Conservation (phyloP, 2,113 vertebrate genomes). For the Erinaceus europaeus region DNA sequence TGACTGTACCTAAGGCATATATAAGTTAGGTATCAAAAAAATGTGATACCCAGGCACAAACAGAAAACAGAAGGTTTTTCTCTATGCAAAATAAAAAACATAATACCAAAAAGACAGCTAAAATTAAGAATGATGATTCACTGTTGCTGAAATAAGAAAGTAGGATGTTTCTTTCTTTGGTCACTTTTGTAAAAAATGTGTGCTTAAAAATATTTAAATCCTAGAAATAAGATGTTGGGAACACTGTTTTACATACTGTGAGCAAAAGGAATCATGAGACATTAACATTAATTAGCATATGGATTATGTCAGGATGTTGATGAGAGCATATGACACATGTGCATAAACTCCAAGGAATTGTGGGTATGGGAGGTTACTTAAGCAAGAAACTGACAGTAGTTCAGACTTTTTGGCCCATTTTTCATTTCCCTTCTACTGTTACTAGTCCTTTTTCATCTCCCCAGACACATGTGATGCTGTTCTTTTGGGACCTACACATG, state of each 20-base stretch:
- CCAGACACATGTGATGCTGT: no score
- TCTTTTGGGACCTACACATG: no score
- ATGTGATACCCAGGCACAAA: neutral
- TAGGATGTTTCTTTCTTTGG: neutral
- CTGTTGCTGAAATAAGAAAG: neutral
- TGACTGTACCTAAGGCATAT: slow-evolving; percentile 25
- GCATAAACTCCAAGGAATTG: no score
- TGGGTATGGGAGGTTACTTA: no score
- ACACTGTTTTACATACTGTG: no score
- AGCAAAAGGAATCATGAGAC: neutral
- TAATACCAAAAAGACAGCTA: neutral
- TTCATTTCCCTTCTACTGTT: no score
- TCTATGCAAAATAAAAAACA: neutral
- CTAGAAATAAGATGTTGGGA: neutral
- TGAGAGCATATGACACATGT: no score
- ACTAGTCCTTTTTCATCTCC: no score
- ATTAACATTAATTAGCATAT: no score
- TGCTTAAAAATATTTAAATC: neutral
- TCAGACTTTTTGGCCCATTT: no score
- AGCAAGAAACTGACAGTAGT: no score
- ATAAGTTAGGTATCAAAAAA: neutral
- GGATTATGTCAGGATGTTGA: no score
- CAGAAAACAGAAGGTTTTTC: neutral
- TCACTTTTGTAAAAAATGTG: neutral
- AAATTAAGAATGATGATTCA: slow-evolving; percentile 23